Evolutionary conservation across 1,140 invertebrate species (phyloP).

Genomic region (Trichomalopsis sarcophagae): DNA sequence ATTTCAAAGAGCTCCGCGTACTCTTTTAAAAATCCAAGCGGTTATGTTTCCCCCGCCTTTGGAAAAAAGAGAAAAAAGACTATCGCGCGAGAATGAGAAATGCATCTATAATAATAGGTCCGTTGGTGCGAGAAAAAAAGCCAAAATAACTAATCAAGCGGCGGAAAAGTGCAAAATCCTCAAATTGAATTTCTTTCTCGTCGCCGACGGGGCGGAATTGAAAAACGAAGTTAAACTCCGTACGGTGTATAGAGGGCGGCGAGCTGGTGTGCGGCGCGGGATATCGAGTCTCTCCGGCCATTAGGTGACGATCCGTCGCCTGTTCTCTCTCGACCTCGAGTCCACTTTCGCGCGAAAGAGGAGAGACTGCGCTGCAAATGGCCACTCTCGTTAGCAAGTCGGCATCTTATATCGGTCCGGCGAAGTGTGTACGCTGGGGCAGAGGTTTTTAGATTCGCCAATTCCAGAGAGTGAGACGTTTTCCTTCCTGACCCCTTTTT

Average conservation of each 20-base stretch:
- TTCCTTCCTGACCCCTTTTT: not conserved
- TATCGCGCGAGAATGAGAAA: not conserved
- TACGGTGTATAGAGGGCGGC: not conserved
- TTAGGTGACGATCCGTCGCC: constrained; percentile 14
- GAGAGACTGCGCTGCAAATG: not conserved
- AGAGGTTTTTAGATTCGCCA: not conserved
- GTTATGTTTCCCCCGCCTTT: too few relatives aligned
- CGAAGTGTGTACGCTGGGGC: not conserved
- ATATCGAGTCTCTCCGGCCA: constrained; percentile 11
- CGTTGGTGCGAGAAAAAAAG: not conserved
- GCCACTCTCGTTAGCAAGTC: constrained; percentile 25
- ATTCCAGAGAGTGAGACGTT: not conserved
- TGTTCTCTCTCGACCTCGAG: constrained; percentile 2
- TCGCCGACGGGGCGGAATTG: not conserved
- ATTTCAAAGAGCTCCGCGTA: too few relatives aligned
- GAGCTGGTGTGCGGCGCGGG: not conserved
- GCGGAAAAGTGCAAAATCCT: not conserved
- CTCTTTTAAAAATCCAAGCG: not conserved
- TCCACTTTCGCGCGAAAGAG: not conserved
- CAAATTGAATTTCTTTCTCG: constrained; percentile 34
- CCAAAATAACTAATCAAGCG: not conserved
- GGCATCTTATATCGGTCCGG: not conserved
- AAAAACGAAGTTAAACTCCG: constrained; percentile 26
- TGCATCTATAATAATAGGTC: not conserved
- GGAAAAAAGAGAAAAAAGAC: too few relatives aligned